Base-by-base conservation (phyloP, 1,140 invertebrate genomes). In the Drosophila sucinea region DNA sequence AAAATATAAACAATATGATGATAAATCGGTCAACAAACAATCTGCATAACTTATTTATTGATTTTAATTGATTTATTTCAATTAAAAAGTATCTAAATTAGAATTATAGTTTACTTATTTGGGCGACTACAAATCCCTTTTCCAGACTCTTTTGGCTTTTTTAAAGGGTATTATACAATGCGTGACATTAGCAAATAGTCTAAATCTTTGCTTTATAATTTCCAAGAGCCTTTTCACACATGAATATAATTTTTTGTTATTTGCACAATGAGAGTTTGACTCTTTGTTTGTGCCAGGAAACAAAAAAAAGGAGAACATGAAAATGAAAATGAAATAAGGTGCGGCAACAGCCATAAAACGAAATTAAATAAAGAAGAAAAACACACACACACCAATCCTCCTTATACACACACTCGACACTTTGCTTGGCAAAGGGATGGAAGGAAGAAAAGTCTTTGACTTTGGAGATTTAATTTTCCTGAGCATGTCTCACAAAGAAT, bases 331-430 rank as follows among this genome's bases (percentile, higher is more conserved):
- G 81, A 72, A 83, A 87, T 77, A 87, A 78, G 84, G 84, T 89
- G 84, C 80, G 84, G 70, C 84, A 35, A 77, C 65, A 71, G 64
- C 84, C 81, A 89, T 89, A 89, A 89, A 89, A 78, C 60, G 68
- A 84, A 89, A 89, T 89, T 89, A 89, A 89, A 89, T 89, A 89
- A 77, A 83, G 67, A 79, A 72, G 33, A 44, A 58, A 57, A 41
- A 67, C 32, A 44, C n/a, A 71, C 57, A 57, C n/a, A 56, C 41
- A 40, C 70, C 56, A 60, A 40, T 62, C 47, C 54, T 33, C 35
- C 17, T 38, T 38, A 38, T 3, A 10, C 35, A 38, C 41, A 38
- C 1, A 33, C 25, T 10, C 35, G 38, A 44, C 30, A 54, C n/a
- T 30, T 63, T 41, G 33, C 25, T 32, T 47, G 27, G 60, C 33